Evolutionary conservation across 2,888 invertebrate species (phyloP).

Genomic region (Heliconius sara): DNA sequence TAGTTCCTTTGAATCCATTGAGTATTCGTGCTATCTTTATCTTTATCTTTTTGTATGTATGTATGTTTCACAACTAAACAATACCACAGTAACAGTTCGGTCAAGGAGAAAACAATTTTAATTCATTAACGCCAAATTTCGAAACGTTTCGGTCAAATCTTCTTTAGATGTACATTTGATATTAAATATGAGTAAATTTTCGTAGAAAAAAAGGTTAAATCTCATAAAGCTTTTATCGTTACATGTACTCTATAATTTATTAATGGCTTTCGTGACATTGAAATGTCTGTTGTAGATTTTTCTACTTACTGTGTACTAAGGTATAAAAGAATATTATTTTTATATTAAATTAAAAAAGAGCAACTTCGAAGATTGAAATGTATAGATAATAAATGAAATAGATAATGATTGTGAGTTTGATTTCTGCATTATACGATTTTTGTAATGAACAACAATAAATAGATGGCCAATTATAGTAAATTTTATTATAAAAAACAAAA

Average conservation of each 20-base stretch:
- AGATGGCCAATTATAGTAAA: too few relatives aligned
- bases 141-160: constrained; percentile 19
- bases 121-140: constrained; percentile 34
- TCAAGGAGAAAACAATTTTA: constrained; percentile 33
- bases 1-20: background rate
- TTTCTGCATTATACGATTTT: background rate
- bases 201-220: background rate
- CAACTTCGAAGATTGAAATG: background rate
- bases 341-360: background rate
- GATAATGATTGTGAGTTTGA: background rate
- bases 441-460: background rate
- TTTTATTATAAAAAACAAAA: too few relatives aligned
- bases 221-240: constrained; percentile 1
- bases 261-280: background rate
- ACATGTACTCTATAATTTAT: background rate
- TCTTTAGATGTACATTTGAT: constrained; percentile 13
- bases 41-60: background rate
- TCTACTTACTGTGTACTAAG: background rate
- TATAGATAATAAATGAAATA: too few relatives aligned
- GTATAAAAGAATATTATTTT: background rate
- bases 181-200: constrained; percentile 3
- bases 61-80: constrained; percentile 27
- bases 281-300: background rate
- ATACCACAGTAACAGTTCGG: constrained; percentile 21
- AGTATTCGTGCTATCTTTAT: background rate